Base-by-base conservation (phyloP, 2,797 vertebrate species). In the Paramormyrops hopkinsi region DNA sequence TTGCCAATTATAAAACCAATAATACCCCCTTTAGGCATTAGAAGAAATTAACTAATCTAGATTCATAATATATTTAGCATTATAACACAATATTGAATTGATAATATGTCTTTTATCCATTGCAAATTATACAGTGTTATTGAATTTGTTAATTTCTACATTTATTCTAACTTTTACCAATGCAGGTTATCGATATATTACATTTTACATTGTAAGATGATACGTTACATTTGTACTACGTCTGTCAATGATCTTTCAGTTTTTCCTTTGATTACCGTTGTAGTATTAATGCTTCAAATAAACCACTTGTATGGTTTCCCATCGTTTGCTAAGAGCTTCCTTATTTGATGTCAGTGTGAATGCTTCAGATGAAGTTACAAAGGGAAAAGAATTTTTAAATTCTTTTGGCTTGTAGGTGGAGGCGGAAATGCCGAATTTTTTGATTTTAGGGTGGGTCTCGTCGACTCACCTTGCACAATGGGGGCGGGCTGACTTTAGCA, bases 391-490 rank as follows among this genome's bases (percentile, higher is more conserved):
- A 6, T n/a, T 54, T 53, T 17, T 1, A 1, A 73, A 76, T 44
- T 76, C 14, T 41, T 76, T 76, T 76, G 33, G 73, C 33, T 41
- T 44, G 73, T 37, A 76, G 73, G 33, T 46, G 7, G 19, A 44
- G 41, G 41, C 48, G 56, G 59, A 86, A 51, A 89, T 76, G 46
- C 48, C 19, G 12, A 76, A 33, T 54, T 54, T 7, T 54, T 54
- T 46, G 50, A 53, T 44, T 50, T 44, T 9, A 87, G 62, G 89
- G 84, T 87, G 85, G 62, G 51, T 73, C 50, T 29, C 53, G n/a
- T 46, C 6, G 25, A 87, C 48, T 87, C 50, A 79, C 89, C 89
- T 87, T 87, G 29, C 19, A 41, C 29, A 87, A 65, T 12, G 84
- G 33, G 59, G 62, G 84, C 59, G 89, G 89, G 33, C 56, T 48